These are phyloP conservation scores for Chionis minor DNA, from an alignment of 2,113 vertebrate species.

Conservation along the genomic window DNA sequence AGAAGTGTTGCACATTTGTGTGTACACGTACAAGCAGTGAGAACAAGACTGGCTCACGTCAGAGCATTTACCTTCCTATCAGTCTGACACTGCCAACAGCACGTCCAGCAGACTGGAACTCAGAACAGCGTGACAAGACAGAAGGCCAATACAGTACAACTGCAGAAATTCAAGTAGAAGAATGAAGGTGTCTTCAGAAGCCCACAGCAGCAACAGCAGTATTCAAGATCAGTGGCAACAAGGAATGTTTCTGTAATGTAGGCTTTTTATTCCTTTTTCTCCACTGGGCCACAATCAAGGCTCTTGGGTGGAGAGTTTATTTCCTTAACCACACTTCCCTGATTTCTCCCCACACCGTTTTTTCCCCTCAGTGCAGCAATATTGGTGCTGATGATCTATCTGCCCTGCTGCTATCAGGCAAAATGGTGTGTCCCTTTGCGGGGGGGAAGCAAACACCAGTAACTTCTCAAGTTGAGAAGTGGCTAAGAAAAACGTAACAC, in stretches of 20 bases:
- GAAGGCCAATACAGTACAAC: slow-evolving; percentile 31
- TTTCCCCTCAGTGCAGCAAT: not conserved
- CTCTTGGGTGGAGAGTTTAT: not conserved
- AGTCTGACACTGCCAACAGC: not conserved
- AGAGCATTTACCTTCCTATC: not conserved
- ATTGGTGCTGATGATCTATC: not conserved
- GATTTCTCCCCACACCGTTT: not conserved
- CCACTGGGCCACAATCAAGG: not conserved
- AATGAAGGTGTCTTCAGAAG: slow-evolving; percentile 24
- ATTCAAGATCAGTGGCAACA: slow-evolving; percentile 14
- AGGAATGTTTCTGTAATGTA: not conserved
- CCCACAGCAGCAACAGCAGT: slow-evolving; percentile 7
- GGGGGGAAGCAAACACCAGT: not conserved
- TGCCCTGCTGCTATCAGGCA: not conserved
- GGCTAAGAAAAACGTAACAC: slow-evolving; percentile 52
- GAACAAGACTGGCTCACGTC: slow-evolving; percentile 11
- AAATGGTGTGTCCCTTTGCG: not conserved
- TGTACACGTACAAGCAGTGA: not conserved
- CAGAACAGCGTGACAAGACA: not conserved
- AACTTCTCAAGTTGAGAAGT: not conserved
- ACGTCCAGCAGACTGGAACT: not conserved
- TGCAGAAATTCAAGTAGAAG: slow-evolving; percentile 54
- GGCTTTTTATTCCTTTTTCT: not conserved
- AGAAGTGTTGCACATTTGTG: not conserved
- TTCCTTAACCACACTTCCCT: not conserved